A percentile compares a stretch with the other conserved stretches of the same genome.
phyloP scores from a whole-genome alignment of 2,888 invertebrate species.

The Odontothrips loti region DNA sequence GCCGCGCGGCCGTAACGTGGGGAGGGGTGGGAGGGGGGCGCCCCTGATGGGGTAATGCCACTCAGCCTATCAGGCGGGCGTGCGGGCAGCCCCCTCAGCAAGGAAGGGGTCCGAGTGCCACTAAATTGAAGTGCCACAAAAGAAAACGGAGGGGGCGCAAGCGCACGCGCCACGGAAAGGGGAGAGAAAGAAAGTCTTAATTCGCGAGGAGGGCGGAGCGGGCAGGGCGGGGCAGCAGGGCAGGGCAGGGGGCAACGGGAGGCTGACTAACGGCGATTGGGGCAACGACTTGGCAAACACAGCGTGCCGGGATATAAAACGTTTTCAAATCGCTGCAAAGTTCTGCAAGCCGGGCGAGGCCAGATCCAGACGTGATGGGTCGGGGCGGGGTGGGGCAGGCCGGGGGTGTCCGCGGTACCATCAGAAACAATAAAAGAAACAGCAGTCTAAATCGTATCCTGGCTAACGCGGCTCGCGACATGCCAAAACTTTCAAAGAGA shows the following conservation, averaged over 20 bases:
- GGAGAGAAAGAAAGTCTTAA: slow-evolving; percentile 8
- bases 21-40: neutral
- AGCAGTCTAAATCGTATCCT: too few species aligned
- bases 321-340: neutral
- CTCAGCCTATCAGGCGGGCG: slow-evolving; percentile 18
- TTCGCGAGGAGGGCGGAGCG: slow-evolving; percentile 16
- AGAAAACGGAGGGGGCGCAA: neutral
- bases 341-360: neutral
- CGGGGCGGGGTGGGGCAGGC: neutral
- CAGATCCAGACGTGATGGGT: neutral
- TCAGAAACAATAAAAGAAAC: neutral
- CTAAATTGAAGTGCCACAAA: slow-evolving; percentile 23
- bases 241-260: neutral
- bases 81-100: neutral
- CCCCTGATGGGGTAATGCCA: neutral
- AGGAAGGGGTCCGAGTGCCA: neutral
- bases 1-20: neutral
- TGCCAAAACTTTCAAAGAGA: too few species aligned
- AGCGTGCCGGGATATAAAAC: neutral
- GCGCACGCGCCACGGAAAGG: neutral
- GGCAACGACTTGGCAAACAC: slow-evolving; percentile 14
- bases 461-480: too few species aligned
- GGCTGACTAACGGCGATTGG: neutral
- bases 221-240: neutral
- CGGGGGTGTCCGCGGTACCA: neutral